Evolutionary conservation across 1,140 invertebrate genomes (phyloP), one percentile per base, ranked within the genome.

Genomic region (Aplysia californica): DNA sequence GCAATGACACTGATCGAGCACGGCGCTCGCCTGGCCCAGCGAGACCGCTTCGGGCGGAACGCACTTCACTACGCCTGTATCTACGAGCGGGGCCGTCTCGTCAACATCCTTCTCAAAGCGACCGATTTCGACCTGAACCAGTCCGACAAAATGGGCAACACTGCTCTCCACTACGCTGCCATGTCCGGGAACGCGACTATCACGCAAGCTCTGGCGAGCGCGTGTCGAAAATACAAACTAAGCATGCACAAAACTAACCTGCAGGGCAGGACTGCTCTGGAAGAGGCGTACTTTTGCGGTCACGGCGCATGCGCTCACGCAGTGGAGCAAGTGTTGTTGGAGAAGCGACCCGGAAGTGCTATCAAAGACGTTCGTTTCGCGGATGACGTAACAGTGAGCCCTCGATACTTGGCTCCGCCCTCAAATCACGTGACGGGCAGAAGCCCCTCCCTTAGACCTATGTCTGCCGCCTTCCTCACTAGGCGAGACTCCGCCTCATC

Each of bases 31-130:
- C 56, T 89, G 10, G 78, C 66, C n/a, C 50, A 35, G 18, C 33
- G 75, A 21, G 88, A 89, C 68, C 71, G 78, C 15, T 76, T 75
- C 38, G 87, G 85, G 26, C 64, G 88, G 59, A 89, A 83, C 67
- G 83, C 83, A 3, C 70, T 89, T 18, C 88, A 89, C 79, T 84
- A 87, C 76, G 84, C 83, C 5, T 84, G 83, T 67, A 83, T 88
- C 1, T 86, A 84, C 36, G 82, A 81, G 64, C 78, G 84, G 21
- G 23, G 80, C 33, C 64, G 83, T 36, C 67, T 88, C 59, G 75
- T 83, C 4, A 72, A 71, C 39, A 75, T 87, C 10, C 76, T 87
- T 23, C 81, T 89, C 15, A 77, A 80, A 36, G 83, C 87, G 2
- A 71, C 85, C 20, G 87, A 88, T 70, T 88, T 85, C 66, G 82